Conservation (phyloP, 2,113 vertebrate species). For the Dissostichus mawsoni region DNA sequence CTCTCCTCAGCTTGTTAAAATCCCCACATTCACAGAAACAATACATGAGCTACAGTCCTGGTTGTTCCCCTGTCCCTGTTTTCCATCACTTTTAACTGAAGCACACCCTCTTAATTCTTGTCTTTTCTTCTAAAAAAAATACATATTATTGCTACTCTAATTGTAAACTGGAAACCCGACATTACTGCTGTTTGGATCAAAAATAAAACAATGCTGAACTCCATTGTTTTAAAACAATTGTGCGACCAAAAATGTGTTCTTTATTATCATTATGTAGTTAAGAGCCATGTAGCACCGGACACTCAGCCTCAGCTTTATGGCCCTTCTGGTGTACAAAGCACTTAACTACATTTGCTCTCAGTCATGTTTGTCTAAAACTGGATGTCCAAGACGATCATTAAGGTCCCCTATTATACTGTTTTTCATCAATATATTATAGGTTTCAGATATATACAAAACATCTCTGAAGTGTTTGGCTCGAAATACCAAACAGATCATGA, state of each 20-base stretch:
- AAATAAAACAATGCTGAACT: neutral
- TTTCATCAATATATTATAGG: no score
- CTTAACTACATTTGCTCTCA: constrained; percentile 60
- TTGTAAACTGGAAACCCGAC: neutral
- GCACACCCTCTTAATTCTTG: neutral
- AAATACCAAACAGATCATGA: no score
- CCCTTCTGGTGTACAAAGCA: constrained; percentile 24
- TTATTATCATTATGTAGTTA: constrained; percentile 23
- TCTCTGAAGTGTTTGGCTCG: no score
- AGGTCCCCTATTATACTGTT: no score
- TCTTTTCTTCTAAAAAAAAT: neutral
- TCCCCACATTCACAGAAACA: constrained; percentile 3
- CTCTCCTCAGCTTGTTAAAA: neutral
- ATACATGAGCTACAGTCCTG: neutral
- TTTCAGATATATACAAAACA: no score
- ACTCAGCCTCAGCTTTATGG: constrained; percentile 15
- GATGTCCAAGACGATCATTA: constrained; percentile 58
- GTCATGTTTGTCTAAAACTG: constrained; percentile 65
- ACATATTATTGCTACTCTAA: neutral
- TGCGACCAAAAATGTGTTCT: neutral
- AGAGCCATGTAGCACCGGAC: constrained; percentile 24
- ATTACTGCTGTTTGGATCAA: neutral
- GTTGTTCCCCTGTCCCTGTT: neutral
- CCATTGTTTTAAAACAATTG: neutral
- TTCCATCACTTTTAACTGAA: neutral